These are phyloP conservation scores for Zapornia atra DNA, from an alignment of 2,113 vertebrate species.

Conservation along the genomic window DNA sequence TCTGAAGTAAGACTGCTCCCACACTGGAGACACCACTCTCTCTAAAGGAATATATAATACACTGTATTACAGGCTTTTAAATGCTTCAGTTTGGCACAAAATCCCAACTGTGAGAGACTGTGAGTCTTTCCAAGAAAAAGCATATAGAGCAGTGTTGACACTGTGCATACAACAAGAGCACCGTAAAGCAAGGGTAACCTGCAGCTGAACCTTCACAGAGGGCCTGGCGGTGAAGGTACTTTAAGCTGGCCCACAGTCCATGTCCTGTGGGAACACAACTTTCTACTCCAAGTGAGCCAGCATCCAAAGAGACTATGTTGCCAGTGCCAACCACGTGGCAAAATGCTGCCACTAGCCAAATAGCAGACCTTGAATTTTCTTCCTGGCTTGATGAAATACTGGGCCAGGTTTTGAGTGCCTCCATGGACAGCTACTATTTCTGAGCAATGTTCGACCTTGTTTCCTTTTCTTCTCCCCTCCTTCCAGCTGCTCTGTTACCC, in stretches of 20 bases:
- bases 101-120: not conserved
- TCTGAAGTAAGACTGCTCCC: slow-evolving; percentile 1
- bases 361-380: not conserved
- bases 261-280: not conserved
- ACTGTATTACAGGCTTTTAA: slow-evolving; percentile 32
- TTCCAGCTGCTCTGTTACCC: not conserved
- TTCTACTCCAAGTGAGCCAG: not conserved
- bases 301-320: not conserved
- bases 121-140: slow-evolving; percentile 9
- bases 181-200: not conserved
- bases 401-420: not conserved
- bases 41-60: slow-evolving; percentile 21
- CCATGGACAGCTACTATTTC: not conserved
- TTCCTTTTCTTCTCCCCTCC: not conserved
- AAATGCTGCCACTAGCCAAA: not conserved
- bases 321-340: accelerated
- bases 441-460: not conserved
- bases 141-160: not conserved
- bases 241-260: not conserved
- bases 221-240: not conserved
- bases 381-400: not conserved
- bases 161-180: not conserved
- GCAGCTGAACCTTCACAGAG: not conserved
- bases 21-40: not conserved
- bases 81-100: slow-evolving; percentile 14